Conservation (phyloP, 2,888 invertebrate genomes). For the Labia minor region DNA sequence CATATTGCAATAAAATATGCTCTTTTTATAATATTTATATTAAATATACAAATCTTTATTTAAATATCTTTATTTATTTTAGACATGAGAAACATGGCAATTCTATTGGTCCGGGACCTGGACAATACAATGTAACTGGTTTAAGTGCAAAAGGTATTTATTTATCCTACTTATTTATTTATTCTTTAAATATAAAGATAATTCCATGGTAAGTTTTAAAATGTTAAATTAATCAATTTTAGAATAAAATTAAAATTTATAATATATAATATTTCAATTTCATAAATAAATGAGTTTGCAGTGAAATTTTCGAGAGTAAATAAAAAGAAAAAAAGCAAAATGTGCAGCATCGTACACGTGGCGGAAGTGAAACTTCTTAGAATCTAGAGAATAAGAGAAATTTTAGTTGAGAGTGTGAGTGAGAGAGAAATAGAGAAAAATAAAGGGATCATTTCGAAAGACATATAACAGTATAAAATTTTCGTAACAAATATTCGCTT, state of each 20-base stretch:
- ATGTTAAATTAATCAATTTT: background rate
- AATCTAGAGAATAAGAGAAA: no score
- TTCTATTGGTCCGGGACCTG: slow-evolving; percentile 73
- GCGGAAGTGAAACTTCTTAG: no score
- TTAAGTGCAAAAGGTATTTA: slow-evolving; percentile 75
- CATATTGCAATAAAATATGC: background rate
- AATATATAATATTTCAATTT: background rate
- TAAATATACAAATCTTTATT: background rate
- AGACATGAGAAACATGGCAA: slow-evolving; percentile 41
- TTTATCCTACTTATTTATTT: slow-evolving; percentile 25
- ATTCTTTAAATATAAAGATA: background rate
- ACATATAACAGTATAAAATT: no score
- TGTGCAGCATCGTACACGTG: no score
- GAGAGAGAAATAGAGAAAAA: no score
- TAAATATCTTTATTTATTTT: slow-evolving; percentile 23
- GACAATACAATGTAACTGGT: slow-evolving; percentile 80
- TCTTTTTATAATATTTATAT: background rate
- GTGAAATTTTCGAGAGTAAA: no score
- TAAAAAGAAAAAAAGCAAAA: no score
- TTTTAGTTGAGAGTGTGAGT: no score
- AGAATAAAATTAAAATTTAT: background rate
- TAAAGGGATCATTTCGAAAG: no score
- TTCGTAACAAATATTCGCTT: no score
- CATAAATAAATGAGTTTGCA: no score
- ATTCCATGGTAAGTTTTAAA: background rate